Evolutionary conservation across 2,797 vertebrate species (phyloP).

Genomic region (Brachyrhaphis roseni): DNA sequence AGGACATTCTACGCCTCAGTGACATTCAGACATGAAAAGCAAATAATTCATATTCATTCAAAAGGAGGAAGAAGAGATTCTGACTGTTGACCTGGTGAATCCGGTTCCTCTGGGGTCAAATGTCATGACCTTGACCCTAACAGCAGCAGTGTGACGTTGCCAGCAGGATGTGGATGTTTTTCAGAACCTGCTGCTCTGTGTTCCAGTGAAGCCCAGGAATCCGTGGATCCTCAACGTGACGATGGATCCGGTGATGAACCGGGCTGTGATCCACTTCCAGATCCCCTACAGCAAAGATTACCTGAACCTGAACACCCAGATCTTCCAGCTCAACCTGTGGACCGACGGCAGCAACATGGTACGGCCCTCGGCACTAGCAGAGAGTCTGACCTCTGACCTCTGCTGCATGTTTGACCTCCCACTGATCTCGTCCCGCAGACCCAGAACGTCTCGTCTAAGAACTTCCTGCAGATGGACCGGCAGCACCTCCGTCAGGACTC

Average conservation of each 20-base stretch:
- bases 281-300: conserved; percentile 57
- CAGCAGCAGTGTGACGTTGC: too few relatives aligned
- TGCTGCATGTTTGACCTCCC: not conserved
- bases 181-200: not conserved
- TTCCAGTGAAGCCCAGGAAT: conserved; percentile 70
- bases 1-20: too few relatives aligned
- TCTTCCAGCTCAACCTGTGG: conserved; percentile 66
- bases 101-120: too few relatives aligned
- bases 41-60: too few relatives aligned
- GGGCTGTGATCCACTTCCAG: conserved; percentile 43
- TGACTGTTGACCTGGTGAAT: too few relatives aligned
- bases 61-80: too few relatives aligned
- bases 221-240: conserved; percentile 64
- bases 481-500: conserved; percentile 22
- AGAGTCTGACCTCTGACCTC: not conserved
- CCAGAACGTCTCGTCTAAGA: conserved; percentile 29
- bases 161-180: not conserved
- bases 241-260: conserved; percentile 14
- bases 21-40: too few relatives aligned
- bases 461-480: conserved; percentile 40
- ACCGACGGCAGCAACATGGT: not conserved
- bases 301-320: conserved; percentile 25
- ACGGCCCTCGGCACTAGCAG: not conserved
- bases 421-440: conserved; percentile 24
- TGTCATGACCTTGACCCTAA: too few relatives aligned